Percentiles rank a stretch among this genome's conserved stretches.
These are phyloP conservation scores for Achroia grisella DNA, from an alignment of 1,140 invertebrate species.

Conservation along the genomic window DNA sequence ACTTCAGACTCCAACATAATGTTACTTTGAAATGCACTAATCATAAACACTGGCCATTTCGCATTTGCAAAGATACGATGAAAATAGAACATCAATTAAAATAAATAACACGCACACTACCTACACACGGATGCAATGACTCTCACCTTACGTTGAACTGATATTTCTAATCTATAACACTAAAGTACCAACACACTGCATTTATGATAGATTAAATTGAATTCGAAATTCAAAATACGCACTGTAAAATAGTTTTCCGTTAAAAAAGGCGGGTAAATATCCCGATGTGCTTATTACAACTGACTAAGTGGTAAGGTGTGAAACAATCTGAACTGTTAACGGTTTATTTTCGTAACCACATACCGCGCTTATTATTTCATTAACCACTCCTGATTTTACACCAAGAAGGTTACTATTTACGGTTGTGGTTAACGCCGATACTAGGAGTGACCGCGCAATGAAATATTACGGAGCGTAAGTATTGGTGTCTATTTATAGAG, in stretches of 20 bases:
- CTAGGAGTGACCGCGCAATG: neutral
- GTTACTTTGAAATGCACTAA: slow-evolving; percentile 2
- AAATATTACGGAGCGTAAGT: neutral
- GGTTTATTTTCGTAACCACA: slow-evolving; percentile 59
- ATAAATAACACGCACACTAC: neutral
- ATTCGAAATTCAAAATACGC: neutral
- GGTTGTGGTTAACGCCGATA: slow-evolving; percentile 1
- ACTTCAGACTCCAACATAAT: slow-evolving; percentile 30
- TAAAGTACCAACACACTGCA: too few species aligned
- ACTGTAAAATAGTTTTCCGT: neutral
- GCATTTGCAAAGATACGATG: neutral
- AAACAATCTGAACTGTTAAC: slow-evolving; percentile 45
- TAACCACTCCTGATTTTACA: slow-evolving; percentile 15
- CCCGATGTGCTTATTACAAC: slow-evolving; percentile 33
- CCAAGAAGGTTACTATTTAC: neutral
- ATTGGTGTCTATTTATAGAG: too few species aligned
- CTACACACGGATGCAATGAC: too few species aligned
- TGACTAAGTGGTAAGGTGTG: slow-evolving; percentile 51
- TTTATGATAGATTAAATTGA: too few species aligned
- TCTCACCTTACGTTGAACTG: too few species aligned
- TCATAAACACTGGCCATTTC: neutral
- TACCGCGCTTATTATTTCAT: slow-evolving; percentile 29
- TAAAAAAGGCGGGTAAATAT: slow-evolving; percentile 41
- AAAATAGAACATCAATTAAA: neutral
- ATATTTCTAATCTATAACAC: too few species aligned